These are phyloP conservation scores for Cheilinus undulatus DNA, from an alignment of 2,113 vertebrate species.

Conservation along the genomic window DNA sequence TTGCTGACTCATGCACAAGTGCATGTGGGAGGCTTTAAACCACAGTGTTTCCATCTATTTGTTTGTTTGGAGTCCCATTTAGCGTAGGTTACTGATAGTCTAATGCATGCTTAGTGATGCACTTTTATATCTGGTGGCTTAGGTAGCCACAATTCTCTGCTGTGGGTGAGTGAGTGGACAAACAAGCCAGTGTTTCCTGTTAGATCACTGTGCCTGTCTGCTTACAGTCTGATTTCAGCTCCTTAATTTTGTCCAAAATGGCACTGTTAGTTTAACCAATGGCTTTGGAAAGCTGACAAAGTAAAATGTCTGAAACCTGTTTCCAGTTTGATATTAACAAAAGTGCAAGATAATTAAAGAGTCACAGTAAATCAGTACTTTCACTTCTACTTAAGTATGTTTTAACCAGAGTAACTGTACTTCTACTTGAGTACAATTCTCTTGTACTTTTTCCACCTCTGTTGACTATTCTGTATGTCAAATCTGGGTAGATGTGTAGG, in stretches of 20 bases:
- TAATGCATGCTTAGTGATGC: conserved; percentile 52
- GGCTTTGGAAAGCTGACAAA: not conserved
- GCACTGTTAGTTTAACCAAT: not conserved
- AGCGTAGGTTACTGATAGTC: conserved; percentile 56
- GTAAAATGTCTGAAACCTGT: not conserved
- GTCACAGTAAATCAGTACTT: not conserved
- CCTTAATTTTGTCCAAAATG: conserved; percentile 20
- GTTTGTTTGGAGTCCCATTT: conserved; percentile 63
- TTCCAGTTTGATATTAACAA: too few species aligned
- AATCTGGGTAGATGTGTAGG: too few species aligned
- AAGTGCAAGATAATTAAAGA: not conserved
- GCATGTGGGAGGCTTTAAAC: conserved; percentile 64
- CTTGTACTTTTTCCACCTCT: too few species aligned
- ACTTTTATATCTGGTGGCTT: conserved; percentile 51
- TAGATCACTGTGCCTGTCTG: conserved; percentile 38
- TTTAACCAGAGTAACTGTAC: too few species aligned
- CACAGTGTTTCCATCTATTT: conserved; percentile 54
- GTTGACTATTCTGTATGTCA: too few species aligned
- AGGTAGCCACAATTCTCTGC: conserved; percentile 26
- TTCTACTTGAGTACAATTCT: too few species aligned
- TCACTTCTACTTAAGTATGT: too few species aligned
- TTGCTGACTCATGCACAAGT: conserved; percentile 74
- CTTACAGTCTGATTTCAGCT: conserved; percentile 30
- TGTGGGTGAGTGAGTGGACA: conserved; percentile 53
- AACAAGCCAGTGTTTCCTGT: conserved; percentile 28